A percentile compares a stretch with the other conserved stretches of the same genome.
Evolutionary conservation across 2,113 vertebrate species (phyloP).

Genomic region (Stegastes partitus): DNA sequence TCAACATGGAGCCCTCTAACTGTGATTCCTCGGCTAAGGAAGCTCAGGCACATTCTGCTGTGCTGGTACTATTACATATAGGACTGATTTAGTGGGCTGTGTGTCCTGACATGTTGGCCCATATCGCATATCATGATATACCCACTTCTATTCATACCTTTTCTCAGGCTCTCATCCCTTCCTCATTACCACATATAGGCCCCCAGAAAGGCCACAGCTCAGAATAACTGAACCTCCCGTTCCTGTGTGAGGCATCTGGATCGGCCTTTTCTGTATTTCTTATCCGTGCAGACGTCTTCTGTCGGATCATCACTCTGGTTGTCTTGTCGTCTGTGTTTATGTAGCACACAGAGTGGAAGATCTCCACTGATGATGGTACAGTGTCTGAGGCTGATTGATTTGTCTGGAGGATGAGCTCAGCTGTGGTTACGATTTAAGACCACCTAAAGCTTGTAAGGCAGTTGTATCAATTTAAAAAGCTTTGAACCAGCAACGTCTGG

Average conservation of each 20-base stretch:
- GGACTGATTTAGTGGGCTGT: constrained; percentile 25
- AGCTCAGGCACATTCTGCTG: background rate
- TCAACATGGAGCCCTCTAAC: too few relatives aligned
- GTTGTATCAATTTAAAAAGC: background rate
- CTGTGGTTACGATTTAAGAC: too few relatives aligned
- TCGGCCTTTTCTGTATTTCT: constrained; percentile 3
- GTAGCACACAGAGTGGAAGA: background rate
- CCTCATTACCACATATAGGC: constrained; percentile 31
- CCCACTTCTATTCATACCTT: constrained; percentile 30
- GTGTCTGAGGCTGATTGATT: too few relatives aligned
- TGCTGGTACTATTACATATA: background rate
- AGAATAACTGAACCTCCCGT: constrained; percentile 66
- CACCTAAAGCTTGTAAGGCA: background rate
- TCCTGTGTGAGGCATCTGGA: constrained; percentile 16
- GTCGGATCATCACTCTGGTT: constrained; percentile 23
- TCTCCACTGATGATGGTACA: too few relatives aligned
- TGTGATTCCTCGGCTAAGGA: background rate
- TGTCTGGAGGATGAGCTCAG: too few relatives aligned
- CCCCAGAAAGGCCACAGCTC: constrained; percentile 72
- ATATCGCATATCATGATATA: constrained; percentile 25
- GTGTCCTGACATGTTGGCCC: constrained; percentile 29
- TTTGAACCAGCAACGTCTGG: background rate
- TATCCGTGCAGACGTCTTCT: constrained; percentile 22
- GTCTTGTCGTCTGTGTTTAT: constrained; percentile 44
- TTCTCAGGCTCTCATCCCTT: constrained; percentile 27